Evolutionary conservation across 30 jellyfish, hydroid and myxozoan species (phyloP).

Genomic region (Aurelia aurita complex sp. Pacific): DNA sequence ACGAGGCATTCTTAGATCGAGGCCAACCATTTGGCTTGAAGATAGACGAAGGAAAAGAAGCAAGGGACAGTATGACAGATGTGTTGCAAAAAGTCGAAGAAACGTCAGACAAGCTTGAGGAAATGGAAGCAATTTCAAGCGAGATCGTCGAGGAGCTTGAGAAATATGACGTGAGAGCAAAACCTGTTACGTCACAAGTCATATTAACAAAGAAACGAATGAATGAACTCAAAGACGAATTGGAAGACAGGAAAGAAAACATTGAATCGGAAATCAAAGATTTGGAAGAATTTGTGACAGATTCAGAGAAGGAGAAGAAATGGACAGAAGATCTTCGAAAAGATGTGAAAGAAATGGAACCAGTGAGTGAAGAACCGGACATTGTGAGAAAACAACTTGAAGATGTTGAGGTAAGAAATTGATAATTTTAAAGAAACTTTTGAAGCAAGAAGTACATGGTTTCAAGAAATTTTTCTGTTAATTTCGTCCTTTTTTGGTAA

Average conservation of each 20-base stretch:
- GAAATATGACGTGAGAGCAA: conserved; percentile 49
- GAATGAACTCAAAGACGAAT: conserved; percentile 52
- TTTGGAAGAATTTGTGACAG: conserved; percentile 36
- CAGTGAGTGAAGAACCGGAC: conserved; percentile 62
- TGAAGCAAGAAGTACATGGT: not conserved
- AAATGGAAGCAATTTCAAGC: conserved; percentile 11
- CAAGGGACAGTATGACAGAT: conserved; percentile 24
- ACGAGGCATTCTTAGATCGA: conserved; percentile 50
- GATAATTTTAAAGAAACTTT: not conserved
- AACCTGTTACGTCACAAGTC: conserved; percentile 55
- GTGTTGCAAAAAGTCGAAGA: conserved; percentile 46
- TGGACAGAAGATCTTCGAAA: conserved; percentile 49
- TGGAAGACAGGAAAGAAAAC: conserved; percentile 43
- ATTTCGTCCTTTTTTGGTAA: too few species aligned
- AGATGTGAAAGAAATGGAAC: conserved; percentile 17
- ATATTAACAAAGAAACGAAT: conserved; percentile 42
- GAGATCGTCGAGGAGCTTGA: conserved; percentile 60
- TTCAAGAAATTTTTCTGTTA: not conserved
- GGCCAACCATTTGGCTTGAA: conserved; percentile 74
- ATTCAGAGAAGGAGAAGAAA: conserved; percentile 9
- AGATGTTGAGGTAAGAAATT: conserved; percentile 57
- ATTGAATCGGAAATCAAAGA: conserved; percentile 46
- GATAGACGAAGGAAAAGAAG: conserved; percentile 59
- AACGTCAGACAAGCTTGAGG: conserved; percentile 41
- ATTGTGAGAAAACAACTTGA: conserved; percentile 56